phyloP scores from a whole-genome alignment of 2,113 vertebrate genomes.

The Zingel zingel region DNA sequence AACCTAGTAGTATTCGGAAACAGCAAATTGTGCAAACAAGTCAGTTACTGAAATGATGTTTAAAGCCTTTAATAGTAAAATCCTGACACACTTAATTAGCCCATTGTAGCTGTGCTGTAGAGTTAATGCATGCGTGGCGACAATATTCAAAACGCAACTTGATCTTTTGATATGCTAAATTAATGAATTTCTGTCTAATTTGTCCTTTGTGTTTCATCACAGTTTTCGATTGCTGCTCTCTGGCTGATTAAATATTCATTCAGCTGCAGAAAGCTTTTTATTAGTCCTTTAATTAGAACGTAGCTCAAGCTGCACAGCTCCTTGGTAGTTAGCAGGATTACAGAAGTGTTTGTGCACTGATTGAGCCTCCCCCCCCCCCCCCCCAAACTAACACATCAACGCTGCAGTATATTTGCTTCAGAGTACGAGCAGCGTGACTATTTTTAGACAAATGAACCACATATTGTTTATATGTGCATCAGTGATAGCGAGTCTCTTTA shows the following conservation, averaged over 20 bases:
- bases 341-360: slow-evolving; percentile 45
- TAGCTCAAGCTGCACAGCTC: slow-evolving; percentile 35
- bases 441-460: slow-evolving; percentile 61
- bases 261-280: slow-evolving; percentile 66
- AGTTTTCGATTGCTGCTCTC: slow-evolving; percentile 53
- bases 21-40: slow-evolving; percentile 8
- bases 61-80: slow-evolving; percentile 41
- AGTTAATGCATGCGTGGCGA: slow-evolving; percentile 23
- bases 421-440: slow-evolving; percentile 30
- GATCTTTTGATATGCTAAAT: slow-evolving; percentile 64
- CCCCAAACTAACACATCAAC: slow-evolving; percentile 21
- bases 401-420: slow-evolving; percentile 17
- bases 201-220: slow-evolving; percentile 58
- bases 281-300: slow-evolving; percentile 76
- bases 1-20: background rate
- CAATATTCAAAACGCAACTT: slow-evolving; percentile 44
- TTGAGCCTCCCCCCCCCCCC: slow-evolving; percentile 4
- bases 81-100: slow-evolving; percentile 53
- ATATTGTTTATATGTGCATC: slow-evolving; percentile 55
- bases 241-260: slow-evolving; percentile 76
- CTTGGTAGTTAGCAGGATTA: slow-evolving; percentile 61
- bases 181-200: slow-evolving; percentile 63
- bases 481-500: slow-evolving; percentile 26
- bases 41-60: slow-evolving; percentile 17
- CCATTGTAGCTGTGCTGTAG: slow-evolving; percentile 41